Evolutionary conservation across 2,797 vertebrate species (phyloP).

Genomic region (Rhinichthys osculus): DNA sequence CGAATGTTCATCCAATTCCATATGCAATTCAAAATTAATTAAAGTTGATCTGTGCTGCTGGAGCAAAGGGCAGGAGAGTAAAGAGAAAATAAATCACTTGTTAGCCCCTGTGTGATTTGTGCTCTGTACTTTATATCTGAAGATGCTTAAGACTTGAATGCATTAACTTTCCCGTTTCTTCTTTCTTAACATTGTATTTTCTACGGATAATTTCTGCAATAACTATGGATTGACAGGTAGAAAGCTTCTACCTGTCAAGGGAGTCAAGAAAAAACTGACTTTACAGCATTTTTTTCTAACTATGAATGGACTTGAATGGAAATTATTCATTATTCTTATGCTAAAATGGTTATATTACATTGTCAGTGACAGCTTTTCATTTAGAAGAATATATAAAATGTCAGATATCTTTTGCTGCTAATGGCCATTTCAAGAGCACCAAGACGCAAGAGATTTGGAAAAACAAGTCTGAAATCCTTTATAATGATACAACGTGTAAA

Average conservation of each 20-base stretch:
- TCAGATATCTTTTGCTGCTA: neutral
- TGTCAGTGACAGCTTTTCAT: slow-evolving; percentile 13
- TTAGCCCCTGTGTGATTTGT: neutral
- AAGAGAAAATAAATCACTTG: slow-evolving; percentile 9
- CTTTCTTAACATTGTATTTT: slow-evolving; percentile 4
- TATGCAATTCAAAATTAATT: slow-evolving; percentile 45
- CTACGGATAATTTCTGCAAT: neutral
- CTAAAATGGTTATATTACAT: slow-evolving; percentile 24
- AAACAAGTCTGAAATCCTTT: slow-evolving; percentile 14
- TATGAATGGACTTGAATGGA: neutral
- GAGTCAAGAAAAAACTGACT: neutral
- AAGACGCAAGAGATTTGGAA: neutral
- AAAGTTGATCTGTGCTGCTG: slow-evolving; percentile 31
- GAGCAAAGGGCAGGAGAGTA: slow-evolving; percentile 8
- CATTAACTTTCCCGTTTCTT: neutral
- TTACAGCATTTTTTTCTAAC: neutral
- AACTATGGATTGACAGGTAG: neutral
- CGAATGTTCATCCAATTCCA: slow-evolving; percentile 33
- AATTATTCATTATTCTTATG: neutral
- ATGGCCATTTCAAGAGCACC: slow-evolving; percentile 22
- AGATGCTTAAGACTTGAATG: neutral
- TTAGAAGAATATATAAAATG: neutral
- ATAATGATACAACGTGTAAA: neutral
- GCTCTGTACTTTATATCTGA: neutral
- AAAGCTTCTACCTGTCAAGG: slow-evolving; percentile 24